Conservation (phyloP, 2,797 vertebrate species). For the Harpagifer antarcticus region DNA sequence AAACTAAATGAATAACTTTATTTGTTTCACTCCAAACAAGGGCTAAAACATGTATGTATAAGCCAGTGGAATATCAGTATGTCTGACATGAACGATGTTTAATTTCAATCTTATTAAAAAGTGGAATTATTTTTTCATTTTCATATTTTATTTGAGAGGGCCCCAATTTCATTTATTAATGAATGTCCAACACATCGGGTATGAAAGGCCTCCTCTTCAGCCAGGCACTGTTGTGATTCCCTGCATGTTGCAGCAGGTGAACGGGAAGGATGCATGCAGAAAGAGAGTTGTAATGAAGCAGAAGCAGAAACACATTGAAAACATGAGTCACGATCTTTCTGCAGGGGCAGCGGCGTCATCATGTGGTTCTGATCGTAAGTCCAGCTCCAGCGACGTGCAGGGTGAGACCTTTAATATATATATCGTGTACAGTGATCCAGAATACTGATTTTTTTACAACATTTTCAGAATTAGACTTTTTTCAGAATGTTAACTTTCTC, state of each 20-base stretch:
- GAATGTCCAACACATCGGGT: not conserved
- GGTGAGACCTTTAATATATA: no score
- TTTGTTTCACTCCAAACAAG: no score
- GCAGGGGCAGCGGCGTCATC: not conserved
- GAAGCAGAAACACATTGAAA: slow-evolving; percentile 20
- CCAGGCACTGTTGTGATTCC: not conserved
- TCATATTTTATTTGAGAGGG: no score
- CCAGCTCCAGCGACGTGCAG: not conserved
- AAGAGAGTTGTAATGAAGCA: slow-evolving; percentile 25
- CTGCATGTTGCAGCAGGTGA: slow-evolving; percentile 38
- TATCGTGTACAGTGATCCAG: no score
- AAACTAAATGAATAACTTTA: not conserved
- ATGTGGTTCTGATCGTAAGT: not conserved
- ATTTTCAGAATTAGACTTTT: no score
- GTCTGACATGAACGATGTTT: not conserved
- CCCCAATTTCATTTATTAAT: not conserved
- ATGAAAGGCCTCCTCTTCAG: not conserved
- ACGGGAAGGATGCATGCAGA: slow-evolving; percentile 36
- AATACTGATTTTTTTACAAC: no score
- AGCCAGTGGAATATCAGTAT: not conserved
- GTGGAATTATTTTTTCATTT: no score
- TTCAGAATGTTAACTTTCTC: no score
- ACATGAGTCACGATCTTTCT: slow-evolving; percentile 18
- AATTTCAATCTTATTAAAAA: not conserved
- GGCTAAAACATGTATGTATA: not conserved